Evolutionary conservation across 1,140 invertebrate species (phyloP), one percentile per base, ranked within the genome.

Genomic region (Bombus sylvicola): DNA sequence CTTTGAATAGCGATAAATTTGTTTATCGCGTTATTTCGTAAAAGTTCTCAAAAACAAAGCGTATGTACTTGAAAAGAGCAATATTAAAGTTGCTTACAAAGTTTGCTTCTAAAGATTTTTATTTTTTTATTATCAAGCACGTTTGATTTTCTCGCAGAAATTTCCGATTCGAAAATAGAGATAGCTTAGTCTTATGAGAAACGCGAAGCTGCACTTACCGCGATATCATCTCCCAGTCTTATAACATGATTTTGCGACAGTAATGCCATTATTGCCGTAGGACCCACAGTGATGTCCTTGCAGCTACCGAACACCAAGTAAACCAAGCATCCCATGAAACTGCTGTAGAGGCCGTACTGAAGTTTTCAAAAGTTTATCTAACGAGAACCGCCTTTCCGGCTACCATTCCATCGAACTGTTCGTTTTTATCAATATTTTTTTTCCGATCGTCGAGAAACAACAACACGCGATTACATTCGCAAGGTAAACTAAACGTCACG

Each of bases 261-360:
- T 41, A 96, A 89, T 41, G 96, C 95, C 93, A 96, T 95, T 88
- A 97, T 96, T 5, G 96, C 96, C 5, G 96, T 97, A 13, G 96
- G 96, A 25, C 96, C 96, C 37, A 96, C 95, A 1, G 96, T 97
- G 37, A 97, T 95, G 80, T 97, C 96, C 91, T 96, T 97, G 59
- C 96, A 96, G 31, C 96, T 96, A 5, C 97, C 97, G 83, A 97
- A 95, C 72, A 97, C 87, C 39, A 96, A 94, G 92, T 97, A 97
- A 39, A 97, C 94, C 92, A 97, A 97, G 90, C 96, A 96, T 25
- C 97, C 97, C 95, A 97, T 96, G 90, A 97, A 97, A 31, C 96
- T 95, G 64, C 97, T 96, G 92, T 97, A 97, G 13, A 97, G 93
- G 62, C 97, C 97, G 93, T 97, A 97, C 96, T 96, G 92, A 74